Percentiles rank a stretch among this genome's conserved stretches.
These are phyloP conservation scores for Pipistrellus pipistrellus DNA, from an alignment of 2,797 vertebrate species.

Conservation along the genomic window DNA sequence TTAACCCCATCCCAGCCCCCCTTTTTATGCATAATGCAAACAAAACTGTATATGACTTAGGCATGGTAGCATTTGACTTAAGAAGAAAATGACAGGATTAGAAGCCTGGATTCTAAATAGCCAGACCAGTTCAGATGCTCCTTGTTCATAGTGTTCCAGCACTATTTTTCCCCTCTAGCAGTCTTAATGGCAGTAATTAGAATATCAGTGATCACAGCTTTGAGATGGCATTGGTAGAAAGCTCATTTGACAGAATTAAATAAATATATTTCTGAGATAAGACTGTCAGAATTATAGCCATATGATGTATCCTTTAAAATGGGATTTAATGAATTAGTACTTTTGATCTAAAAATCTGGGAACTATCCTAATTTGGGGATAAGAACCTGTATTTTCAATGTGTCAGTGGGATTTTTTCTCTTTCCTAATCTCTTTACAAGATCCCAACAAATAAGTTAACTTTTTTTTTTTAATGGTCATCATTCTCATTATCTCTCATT, in stretches of 20 bases:
- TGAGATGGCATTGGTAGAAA: conserved; percentile 86
- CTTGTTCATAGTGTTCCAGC: conserved; percentile 75
- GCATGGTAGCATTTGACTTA: conserved; percentile 76
- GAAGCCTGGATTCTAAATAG: conserved; percentile 51
- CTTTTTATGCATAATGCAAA: conserved; percentile 74
- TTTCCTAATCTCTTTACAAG: conserved; percentile 85
- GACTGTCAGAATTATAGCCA: conserved; percentile 82
- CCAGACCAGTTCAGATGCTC: conserved; percentile 67
- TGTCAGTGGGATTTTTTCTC: conserved; percentile 84
- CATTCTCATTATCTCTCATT: background rate
- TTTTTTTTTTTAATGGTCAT: background rate
- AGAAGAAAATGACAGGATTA: conserved; percentile 30
- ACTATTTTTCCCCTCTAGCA: conserved; percentile 25
- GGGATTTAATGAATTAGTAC: conserved; percentile 75
- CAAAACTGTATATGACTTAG: conserved; percentile 73
- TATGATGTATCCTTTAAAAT: conserved; percentile 80
- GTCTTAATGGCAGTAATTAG: conserved; percentile 78
- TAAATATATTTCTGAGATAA: conserved; percentile 88
- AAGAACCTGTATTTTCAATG: conserved; percentile 87
- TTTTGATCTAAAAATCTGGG: conserved; percentile 87
- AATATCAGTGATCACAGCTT: conserved; percentile 81
- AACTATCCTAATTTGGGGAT: conserved; percentile 84
- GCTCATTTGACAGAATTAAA: conserved; percentile 88
- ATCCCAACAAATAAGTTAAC: conserved; percentile 85
- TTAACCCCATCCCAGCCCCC: background rate